Percentiles rank a stretch among this genome's conserved stretches.
Evolutionary conservation across 2,113 vertebrate species (phyloP).

Genomic region (Etheostoma cragini): DNA sequence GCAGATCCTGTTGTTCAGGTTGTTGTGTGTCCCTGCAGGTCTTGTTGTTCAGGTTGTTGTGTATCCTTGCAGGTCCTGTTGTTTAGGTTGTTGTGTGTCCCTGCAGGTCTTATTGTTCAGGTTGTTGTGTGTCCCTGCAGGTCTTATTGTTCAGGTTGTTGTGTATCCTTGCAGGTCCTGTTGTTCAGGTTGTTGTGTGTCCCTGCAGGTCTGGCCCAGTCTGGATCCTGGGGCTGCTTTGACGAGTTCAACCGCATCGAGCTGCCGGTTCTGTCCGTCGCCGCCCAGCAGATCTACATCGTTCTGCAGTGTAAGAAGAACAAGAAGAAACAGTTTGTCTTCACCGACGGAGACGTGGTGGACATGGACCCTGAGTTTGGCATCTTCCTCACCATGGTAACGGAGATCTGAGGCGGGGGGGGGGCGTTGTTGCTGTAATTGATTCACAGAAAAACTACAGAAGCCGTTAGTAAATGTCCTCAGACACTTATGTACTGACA

Average conservation of each 20-base stretch:
- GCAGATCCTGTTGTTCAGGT: too few species aligned
- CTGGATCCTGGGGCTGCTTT: constrained; percentile 94
- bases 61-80: too few species aligned
- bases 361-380: constrained; percentile 94
- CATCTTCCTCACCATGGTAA: constrained; percentile 95
- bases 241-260: constrained; percentile 96
- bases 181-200: not conserved
- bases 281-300: constrained; percentile 93
- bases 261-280: constrained; percentile 92
- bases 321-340: constrained; percentile 89
- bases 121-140: too few species aligned
- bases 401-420: not conserved
- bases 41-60: too few species aligned
- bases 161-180: too few species aligned
- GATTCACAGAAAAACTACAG: not conserved
- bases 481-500: too few species aligned
- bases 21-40: too few species aligned
- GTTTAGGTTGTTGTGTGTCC: too few species aligned
- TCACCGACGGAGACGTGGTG: constrained; percentile 92
- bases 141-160: too few species aligned
- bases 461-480: too few species aligned
- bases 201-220: constrained; percentile 90
- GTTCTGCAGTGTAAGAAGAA: constrained; percentile 92
- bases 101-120: too few species aligned
- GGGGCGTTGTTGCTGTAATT: not conserved